Evolutionary conservation across 1,140 invertebrate species (phyloP), one percentile per base, ranked within the genome.

Genomic region (Zaprionus ornatus): DNA sequence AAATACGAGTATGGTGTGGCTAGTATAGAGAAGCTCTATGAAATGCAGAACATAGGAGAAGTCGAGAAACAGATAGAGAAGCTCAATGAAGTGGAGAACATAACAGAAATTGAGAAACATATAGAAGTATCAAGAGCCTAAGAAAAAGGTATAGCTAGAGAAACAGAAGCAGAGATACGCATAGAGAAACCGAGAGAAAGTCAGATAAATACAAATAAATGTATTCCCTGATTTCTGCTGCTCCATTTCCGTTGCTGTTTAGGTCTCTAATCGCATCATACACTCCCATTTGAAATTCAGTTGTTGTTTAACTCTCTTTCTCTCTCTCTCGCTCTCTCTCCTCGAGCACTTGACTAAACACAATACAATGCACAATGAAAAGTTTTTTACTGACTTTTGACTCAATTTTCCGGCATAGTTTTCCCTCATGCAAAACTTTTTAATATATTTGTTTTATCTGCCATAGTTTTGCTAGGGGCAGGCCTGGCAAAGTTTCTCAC

Each of bases 311-410:
- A 45, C 40, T 45, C 40, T 10, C 32, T 10, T 10, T 32, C 32
- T 32, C 32, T 10, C 32, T 9, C 32, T 32, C 29, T 3, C 29
- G n/a, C n/a, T n/a, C n/a, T n/a, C n/a, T 40, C 15, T 45, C 66
- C 37, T 32, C 21, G 35, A 23, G 32, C 40, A 12, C 17, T 57
- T 40, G 62, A 25, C 52, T 40, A 59, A 74, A 64, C 73, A 71
- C 45, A 60, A 71, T 45, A 17, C 45, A 63, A 17, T 45, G 40
- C 40, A 45, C n/a, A 45, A 45, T 74, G 42, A 45, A 71, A 75
- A 75, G n/a, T 75, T 71, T 64, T 35, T 25, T 23, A 55, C 56
- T 75, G 73, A 75, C 73, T 75, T 71, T 64, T 75, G 67, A 75
- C 73, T 75, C 60, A 64, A 75, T 75, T 75, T 75, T 57, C 67